Base-by-base conservation (phyloP, 2,888 invertebrate genomes). In the Drosophila mayaguana region DNA sequence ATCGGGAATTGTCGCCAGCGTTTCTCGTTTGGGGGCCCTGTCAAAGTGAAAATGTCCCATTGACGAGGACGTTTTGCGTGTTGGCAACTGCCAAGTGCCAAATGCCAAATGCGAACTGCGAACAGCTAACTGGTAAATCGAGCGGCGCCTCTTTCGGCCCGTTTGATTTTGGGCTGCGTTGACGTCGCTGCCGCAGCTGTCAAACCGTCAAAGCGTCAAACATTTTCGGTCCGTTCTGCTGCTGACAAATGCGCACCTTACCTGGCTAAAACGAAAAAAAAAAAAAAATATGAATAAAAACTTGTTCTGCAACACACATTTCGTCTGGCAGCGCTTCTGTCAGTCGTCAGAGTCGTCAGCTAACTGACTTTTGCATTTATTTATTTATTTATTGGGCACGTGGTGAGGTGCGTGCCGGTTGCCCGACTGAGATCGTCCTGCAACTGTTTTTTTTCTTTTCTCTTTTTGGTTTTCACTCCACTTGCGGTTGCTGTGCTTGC, bases 41-140 rank as follows among this genome's bases (percentile, higher is more conserved):
- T 87, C 88, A 84, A 87, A 84, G 71, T 82, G 80, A 74, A 84
- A 87, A 84, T 82, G 83, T 87, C 72, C 80, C 76, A 80, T 84
- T 84, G 85, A 84, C 78, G 68, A 61, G 72, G 72, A 84, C 82
- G 54, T 73, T 83, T 78, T 73, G 75, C 68, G 72, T 79, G 75
- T 57, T 45, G 62, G 46, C 45, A 54, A 54, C 54, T 40, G 50
- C 8, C 32, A 36, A 36, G 14, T 36, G 36, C 12, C 36, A 34
- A 34, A 2, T 34, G 12, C 3, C 34, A 36, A 36, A 14, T 38
- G 50, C n/a, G 5, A 28, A 46, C 25, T 28, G 48, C n/a, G 0
- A 48, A 48, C 48, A 28, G 48, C 32, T 50, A 53, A 36, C 53
- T 53, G 53, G 54, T 63, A 80, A 68, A 73, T 80, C 68, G 76